Evolutionary conservation across 2,113 vertebrate species (phyloP).

Genomic region (Camelus dromedarius): DNA sequence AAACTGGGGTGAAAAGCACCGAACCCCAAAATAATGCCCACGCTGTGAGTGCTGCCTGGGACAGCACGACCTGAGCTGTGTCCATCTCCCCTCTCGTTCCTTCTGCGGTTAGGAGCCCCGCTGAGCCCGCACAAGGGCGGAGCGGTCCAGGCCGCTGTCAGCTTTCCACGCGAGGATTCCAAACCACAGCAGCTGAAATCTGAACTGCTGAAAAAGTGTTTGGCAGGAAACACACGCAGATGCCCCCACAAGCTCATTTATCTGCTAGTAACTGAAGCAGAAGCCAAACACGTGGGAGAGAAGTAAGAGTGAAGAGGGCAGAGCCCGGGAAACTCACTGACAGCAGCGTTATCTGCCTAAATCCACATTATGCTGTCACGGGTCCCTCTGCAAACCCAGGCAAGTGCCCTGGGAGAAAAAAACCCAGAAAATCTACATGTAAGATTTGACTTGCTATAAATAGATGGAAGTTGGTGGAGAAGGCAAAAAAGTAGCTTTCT

Average conservation of each 20-base stretch:
- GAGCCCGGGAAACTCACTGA: background rate
- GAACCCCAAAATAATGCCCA: background rate
- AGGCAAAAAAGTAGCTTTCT: background rate
- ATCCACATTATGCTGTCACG: background rate
- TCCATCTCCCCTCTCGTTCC: background rate
- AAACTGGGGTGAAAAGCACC: background rate
- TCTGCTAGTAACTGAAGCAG: slow-evolving; percentile 32
- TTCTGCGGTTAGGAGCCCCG: background rate
- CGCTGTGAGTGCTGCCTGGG: background rate
- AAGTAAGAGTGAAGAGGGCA: background rate
- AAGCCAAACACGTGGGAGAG: background rate
- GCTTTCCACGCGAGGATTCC: background rate
- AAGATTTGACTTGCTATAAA: background rate
- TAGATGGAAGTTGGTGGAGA: background rate
- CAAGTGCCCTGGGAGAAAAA: background rate
- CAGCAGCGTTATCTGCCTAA: background rate
- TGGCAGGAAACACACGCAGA: slow-evolving; percentile 55
- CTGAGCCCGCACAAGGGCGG: background rate
- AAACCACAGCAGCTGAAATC: background rate
- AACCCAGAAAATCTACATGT: background rate
- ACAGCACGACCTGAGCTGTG: background rate
- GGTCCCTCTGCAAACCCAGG: background rate
- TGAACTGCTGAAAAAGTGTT: background rate
- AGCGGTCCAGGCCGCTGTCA: background rate
- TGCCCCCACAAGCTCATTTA: slow-evolving; percentile 2